phyloP scores from a whole-genome alignment of 2,113 vertebrate species.

The Microtus montanus region DNA sequence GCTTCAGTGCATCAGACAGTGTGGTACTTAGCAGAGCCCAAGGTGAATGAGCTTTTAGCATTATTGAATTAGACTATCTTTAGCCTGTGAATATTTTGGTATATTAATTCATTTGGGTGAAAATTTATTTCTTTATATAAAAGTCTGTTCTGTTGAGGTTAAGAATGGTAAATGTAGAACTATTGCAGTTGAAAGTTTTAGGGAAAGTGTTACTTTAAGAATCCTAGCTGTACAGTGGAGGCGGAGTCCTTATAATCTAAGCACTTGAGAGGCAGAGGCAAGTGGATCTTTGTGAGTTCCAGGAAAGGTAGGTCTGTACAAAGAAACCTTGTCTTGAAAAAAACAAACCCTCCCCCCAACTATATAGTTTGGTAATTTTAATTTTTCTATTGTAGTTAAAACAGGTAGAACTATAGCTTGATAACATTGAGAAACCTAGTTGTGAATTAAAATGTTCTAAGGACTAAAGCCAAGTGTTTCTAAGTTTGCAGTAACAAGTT shows the following conservation, averaged over 20 bases:
- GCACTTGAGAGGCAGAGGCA: not conserved
- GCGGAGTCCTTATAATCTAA: not conserved
- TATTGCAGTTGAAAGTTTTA: conserved; percentile 39
- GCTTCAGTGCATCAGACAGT: not conserved
- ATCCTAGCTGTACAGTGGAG: not conserved
- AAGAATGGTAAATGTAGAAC: conserved; percentile 49
- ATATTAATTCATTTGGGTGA: conserved; percentile 41
- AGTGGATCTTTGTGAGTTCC: not conserved
- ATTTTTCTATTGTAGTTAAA: conserved; percentile 39
- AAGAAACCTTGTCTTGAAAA: not conserved
- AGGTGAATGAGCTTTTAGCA: conserved; percentile 51
- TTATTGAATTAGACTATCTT: not conserved
- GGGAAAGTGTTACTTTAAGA: not conserved
- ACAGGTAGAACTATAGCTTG: not conserved
- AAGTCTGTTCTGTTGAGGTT: conserved; percentile 36
- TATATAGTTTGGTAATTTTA: not conserved
- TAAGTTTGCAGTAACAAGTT: conserved; percentile 53
- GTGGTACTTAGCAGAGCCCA: not conserved
- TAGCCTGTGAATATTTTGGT: conserved; percentile 35
- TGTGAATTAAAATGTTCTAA: conserved; percentile 57
- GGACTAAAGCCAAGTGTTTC: conserved; percentile 44
- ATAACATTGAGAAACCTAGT: conserved; percentile 34
- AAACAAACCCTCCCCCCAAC: not conserved
- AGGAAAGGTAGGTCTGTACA: not conserved
- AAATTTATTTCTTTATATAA: conserved; percentile 51